Conservation (phyloP, 2,797 vertebrate species). For the Pseudomugil tenellus region DNA sequence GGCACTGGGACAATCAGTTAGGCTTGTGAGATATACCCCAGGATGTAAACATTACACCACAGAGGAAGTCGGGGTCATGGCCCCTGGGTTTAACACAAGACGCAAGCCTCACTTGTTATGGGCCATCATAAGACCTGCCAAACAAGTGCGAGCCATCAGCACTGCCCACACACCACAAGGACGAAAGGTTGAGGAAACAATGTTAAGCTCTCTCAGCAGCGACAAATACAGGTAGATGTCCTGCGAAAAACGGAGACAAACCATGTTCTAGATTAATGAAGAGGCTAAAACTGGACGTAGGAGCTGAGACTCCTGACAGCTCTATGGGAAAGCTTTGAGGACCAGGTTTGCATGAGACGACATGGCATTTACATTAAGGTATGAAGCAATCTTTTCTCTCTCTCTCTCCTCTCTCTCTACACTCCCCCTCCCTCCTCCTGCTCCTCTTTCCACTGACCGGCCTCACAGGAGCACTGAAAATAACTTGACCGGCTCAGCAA, state of each 20-base stretch:
- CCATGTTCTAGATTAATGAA: slow-evolving; percentile 33
- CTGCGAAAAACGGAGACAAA: slow-evolving; percentile 25
- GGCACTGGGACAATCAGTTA: slow-evolving; percentile 71
- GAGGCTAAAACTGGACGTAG: slow-evolving; percentile 32
- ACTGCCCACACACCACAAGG: slow-evolving; percentile 73
- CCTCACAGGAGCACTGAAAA: slow-evolving; percentile 83
- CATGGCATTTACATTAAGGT: slow-evolving; percentile 62
- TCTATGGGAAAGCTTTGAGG: slow-evolving; percentile 41
- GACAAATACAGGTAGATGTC: slow-evolving; percentile 30
- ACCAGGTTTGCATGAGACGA: slow-evolving; percentile 54
- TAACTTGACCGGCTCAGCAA: slow-evolving; percentile 83
- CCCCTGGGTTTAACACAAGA: slow-evolving; percentile 70
- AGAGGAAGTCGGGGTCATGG: slow-evolving; percentile 71
- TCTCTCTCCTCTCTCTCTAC: slow-evolving; percentile 33
- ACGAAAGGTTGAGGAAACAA: slow-evolving; percentile 77
- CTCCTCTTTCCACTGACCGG: slow-evolving; percentile 72
- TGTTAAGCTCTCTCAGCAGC: slow-evolving; percentile 40
- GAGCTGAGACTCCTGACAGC: slow-evolving; percentile 39
- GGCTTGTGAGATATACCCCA: slow-evolving; percentile 68
- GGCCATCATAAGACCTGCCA: slow-evolving; percentile 76
- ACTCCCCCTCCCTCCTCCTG: slow-evolving; percentile 47
- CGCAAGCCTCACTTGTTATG: slow-evolving; percentile 69
- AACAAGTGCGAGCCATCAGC: slow-evolving; percentile 67
- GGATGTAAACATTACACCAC: slow-evolving; percentile 77
- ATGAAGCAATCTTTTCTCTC: slow-evolving; percentile 50